Conservation (phyloP, 2,888 invertebrate species). For the Athalia rosae region DNA sequence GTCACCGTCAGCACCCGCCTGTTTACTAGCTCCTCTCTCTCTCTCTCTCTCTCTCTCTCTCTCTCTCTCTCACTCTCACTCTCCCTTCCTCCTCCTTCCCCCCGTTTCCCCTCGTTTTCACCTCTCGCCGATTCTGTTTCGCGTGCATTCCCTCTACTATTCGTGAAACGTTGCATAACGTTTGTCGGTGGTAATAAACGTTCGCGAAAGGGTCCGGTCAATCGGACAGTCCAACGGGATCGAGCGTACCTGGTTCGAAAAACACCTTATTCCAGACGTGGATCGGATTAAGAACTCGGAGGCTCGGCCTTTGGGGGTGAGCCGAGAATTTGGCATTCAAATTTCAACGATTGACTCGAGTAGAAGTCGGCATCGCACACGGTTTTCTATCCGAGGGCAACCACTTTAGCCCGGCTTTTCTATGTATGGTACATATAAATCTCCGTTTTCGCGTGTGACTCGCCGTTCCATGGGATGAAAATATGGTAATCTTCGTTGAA, state of each 20-base stretch:
- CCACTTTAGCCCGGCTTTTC: slow-evolving; percentile 1
- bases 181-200: slow-evolving; percentile 2
- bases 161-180: not conserved
- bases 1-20: slow-evolving; percentile 71
- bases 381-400: slow-evolving; percentile 12
- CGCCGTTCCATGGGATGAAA: slow-evolving; percentile 26
- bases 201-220: not conserved
- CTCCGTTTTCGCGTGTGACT: slow-evolving; percentile 34
- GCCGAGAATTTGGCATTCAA: slow-evolving; percentile 35
- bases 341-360: slow-evolving; percentile 37
- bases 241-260: not conserved
- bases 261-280: not conserved
- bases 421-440: too few relatives aligned
- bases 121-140: slow-evolving; percentile 8
- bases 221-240: not conserved
- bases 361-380: not conserved
- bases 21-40: slow-evolving; percentile 47
- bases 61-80: slow-evolving; percentile 57
- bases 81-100: slow-evolving; percentile 68
- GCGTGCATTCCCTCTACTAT: slow-evolving; percentile 9
- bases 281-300: slow-evolving; percentile 6
- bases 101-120: slow-evolving; percentile 32
- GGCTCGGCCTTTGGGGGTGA: not conserved
- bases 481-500: slow-evolving; percentile 44
- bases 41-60: slow-evolving; percentile 48